Evolutionary conservation across 1,140 invertebrate genomes (phyloP).

Genomic region (Steinernema feltiae): DNA sequence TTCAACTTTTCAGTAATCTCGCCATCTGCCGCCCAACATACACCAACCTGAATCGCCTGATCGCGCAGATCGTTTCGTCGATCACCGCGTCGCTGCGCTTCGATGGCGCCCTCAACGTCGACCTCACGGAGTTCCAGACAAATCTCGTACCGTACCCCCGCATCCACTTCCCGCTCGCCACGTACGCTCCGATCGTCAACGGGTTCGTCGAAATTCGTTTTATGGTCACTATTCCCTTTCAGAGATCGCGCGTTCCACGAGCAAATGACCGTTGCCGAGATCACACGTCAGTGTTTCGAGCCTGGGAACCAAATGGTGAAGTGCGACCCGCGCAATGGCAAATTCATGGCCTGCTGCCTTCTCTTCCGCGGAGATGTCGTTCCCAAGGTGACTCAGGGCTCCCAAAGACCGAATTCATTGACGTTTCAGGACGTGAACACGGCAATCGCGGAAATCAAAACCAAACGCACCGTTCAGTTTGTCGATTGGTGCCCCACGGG

Average conservation of each 20-base stretch:
- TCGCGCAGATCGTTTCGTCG: constrained; percentile 75
- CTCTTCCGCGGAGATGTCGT: constrained; percentile 72
- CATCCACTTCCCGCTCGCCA: constrained; percentile 65
- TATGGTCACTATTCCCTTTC: background rate
- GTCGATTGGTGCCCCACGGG: constrained; percentile 77
- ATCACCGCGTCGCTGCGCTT: constrained; percentile 77
- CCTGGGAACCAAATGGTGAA: constrained; percentile 78
- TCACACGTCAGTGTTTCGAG: constrained; percentile 74
- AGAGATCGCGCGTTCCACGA: constrained; percentile 74
- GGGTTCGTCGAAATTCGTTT: constrained; percentile 54
- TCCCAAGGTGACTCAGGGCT: constrained; percentile 61
- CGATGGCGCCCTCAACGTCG: constrained; percentile 79
- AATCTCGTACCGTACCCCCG: constrained; percentile 66
- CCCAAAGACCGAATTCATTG: background rate
- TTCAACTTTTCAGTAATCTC: no score
- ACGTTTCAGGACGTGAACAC: constrained; percentile 68
- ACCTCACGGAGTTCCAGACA: constrained; percentile 77
- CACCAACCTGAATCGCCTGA: constrained; percentile 72
- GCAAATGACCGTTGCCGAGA: constrained; percentile 67
- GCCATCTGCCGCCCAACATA: constrained; percentile 70
- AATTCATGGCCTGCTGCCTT: constrained; percentile 76
- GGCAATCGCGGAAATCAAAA: constrained; percentile 76
- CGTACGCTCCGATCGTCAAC: constrained; percentile 66
- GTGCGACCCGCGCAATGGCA: constrained; percentile 59
- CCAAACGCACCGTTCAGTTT: constrained; percentile 72